Percentiles rank a stretch among this genome's conserved stretches.
phyloP scores from a whole-genome alignment of 2,113 vertebrate species.

The Peromyscus maniculatus region DNA sequence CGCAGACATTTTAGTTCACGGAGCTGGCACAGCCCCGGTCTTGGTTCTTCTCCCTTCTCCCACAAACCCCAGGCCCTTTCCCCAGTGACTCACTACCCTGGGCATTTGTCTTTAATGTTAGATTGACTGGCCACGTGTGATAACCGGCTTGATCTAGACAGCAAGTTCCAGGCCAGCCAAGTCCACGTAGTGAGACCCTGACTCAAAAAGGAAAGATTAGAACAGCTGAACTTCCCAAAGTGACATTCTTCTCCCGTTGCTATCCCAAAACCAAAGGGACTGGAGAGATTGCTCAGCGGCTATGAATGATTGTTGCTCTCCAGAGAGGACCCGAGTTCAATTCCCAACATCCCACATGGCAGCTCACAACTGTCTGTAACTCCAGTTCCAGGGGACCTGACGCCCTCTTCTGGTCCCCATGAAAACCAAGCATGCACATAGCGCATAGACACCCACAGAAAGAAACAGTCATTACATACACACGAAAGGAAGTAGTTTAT shows the following conservation, averaged over 20 bases:
- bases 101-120: neutral
- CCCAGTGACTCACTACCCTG: neutral
- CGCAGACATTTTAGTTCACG: neutral
- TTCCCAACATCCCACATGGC: neutral
- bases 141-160: neutral
- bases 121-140: neutral
- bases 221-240: neutral
- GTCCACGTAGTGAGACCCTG: neutral
- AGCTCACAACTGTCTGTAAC: neutral
- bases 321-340: neutral
- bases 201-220: neutral
- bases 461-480: neutral
- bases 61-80: neutral
- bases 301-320: neutral
- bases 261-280: neutral
- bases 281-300: neutral
- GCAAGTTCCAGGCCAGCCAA: too few relatives aligned
- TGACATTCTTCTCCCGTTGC: neutral
- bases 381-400: neutral
- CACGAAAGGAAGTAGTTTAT: neutral
- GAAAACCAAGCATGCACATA: neutral
- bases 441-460: neutral
- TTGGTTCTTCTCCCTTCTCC: neutral
- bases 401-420: neutral
- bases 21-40: neutral